phyloP scores from a whole-genome alignment of 2,797 vertebrate species.

The Cossypha dichroa region DNA sequence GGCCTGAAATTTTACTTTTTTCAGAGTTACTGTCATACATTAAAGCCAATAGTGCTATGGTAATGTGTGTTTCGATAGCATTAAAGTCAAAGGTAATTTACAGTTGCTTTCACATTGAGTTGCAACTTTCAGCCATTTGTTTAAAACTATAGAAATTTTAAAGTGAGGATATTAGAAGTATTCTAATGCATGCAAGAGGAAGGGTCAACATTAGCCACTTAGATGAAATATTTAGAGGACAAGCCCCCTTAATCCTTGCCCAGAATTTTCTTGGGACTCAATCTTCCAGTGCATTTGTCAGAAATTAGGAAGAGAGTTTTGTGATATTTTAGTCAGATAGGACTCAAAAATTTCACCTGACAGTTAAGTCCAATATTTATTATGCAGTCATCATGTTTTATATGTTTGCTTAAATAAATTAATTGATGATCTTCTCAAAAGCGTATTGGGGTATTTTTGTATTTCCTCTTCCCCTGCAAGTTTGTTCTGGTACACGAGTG shows the following conservation, averaged over 20 bases:
- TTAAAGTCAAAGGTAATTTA: not conserved
- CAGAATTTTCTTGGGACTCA: not conserved
- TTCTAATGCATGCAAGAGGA: not conserved
- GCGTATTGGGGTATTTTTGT: fast-evolving
- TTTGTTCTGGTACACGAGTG: not conserved
- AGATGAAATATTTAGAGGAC: not conserved
- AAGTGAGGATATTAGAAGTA: not conserved
- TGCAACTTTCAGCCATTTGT: not conserved
- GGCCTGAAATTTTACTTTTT: not conserved
- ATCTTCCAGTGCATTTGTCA: not conserved
- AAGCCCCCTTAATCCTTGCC: not conserved
- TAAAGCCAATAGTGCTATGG: not conserved
- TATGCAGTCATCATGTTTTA: not conserved
- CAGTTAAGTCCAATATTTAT: not conserved
- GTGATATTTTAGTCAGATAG: not conserved
- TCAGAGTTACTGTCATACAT: not conserved
- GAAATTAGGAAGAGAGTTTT: not conserved
- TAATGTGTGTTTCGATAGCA: not conserved
- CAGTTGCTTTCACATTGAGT: not conserved
- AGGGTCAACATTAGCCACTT: not conserved
- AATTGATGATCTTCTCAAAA: not conserved
- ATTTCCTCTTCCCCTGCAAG: not conserved
- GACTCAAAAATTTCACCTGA: not conserved
- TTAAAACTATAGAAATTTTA: not conserved
- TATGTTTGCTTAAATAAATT: not conserved